Base-by-base conservation (phyloP, 2,797 vertebrate genomes). In the Anguilla obscura region DNA sequence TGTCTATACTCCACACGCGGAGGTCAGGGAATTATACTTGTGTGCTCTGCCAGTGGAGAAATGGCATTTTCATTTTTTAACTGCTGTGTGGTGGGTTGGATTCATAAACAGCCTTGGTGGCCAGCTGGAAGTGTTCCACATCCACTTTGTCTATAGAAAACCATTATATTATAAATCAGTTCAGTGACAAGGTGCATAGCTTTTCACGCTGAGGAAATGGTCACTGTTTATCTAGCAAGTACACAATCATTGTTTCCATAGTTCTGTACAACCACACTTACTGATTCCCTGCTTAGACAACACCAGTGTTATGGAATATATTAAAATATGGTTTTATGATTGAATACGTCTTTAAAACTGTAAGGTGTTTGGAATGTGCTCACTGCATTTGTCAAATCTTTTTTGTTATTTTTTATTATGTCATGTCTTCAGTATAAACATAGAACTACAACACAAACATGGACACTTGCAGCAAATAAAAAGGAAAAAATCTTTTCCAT, bases 111-210 rank as follows among this genome's bases (percentile, higher is more conserved):
- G 33, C 71, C 30, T 30, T 14, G 71, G 27, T 74, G 33, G 71
- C 71, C 71, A 74, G 71, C 71, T 74, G 71, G 71, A 74, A 36
- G 27, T 30, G 9, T 2, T 74, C 71, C 71, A 74, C 18, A 12
- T 33, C 33, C 30, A 33, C 27, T 74, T 74, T 74, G 69, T 74
- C 69, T 33, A 36, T 14, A 74, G 30, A 74, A 33, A 36, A 74
- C 9, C 71, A 74, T 74, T 74, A 74, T 74, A 74, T 74, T 74
- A 74, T 74, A 74, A 74, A 74, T 74, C 71, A 33, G 12, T 36
- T 30, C 71, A 74, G 27, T 74, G 71, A 74, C 27, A 21, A 74
- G 66, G 27, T 6, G n/a, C 27, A 30, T 14, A 27, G n/a, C 27
- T 30, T 30, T n/a, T 71, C 58, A 63, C 58, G 4, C 58, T 63